Evolutionary conservation across 1,140 invertebrate genomes (phyloP), one percentile per base, ranked within the genome.

Genomic region (Diuraphis noxia): DNA sequence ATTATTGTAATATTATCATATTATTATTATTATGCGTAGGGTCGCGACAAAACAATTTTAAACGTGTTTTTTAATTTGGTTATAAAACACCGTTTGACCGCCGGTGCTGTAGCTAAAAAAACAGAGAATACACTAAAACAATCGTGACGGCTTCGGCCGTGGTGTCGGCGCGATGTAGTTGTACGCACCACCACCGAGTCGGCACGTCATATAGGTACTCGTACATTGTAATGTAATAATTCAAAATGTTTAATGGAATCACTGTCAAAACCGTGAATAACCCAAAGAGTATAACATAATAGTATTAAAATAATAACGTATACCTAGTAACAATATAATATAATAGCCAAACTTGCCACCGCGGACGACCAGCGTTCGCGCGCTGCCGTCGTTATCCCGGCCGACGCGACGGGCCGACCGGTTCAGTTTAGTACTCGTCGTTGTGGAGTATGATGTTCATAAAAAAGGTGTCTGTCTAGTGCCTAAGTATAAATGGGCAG

Each of bases 181-280:
- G n/a, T n/a, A n/a, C n/a, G 40, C n/a, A n/a, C 40, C 5, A 46
- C 10, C 40, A 82, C 79, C 17, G 40, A 6, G 1, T n/a, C 41
- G 41, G 19, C 41, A 34, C 30, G 41, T 85, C 82, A 19, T 84
- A n/a, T n/a, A n/a, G n/a, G n/a, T n/a, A 85, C 30, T 34, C n/a
- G 17, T 72, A 72, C 36, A 85, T 85, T n/a, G 30, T 43, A 46
- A 85, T 85, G 36, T 34, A 85, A 85, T 85, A 85, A 85, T 85
- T 85, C 36, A 40, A 43, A 85, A 85, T 40, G 19, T 85, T 85
- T 34, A 85, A 85, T 38, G 82, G 30, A 85, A 85, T 46, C 82
- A 85, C 41, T 84, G 82, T 84, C 82, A 84, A 38, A 34, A 85
- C 82, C 30, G 1, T 85, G 30, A 85, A 85, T 43, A 85, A n/a